Evolutionary conservation across 2,113 vertebrate species (phyloP).

Genomic region (Nothoprocta perdicaria): DNA sequence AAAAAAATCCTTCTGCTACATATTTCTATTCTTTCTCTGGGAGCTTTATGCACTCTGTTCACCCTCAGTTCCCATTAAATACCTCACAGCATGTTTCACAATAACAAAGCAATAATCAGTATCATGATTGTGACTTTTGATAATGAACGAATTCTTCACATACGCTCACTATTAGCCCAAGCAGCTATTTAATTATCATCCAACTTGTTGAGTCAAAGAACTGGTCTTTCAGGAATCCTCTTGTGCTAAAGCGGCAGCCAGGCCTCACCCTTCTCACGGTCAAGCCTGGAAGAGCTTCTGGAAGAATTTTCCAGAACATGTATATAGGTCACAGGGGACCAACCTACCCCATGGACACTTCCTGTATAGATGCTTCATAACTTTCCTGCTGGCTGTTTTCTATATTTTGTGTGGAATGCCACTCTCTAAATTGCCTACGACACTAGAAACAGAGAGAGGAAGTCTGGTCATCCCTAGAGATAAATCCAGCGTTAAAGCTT

Average conservation of each 20-base stretch:
- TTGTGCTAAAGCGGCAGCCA: background rate
- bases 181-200: conserved; percentile 30
- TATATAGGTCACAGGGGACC: background rate
- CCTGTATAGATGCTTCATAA: background rate
- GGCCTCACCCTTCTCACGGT: background rate
- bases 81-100: background rate
- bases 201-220: conserved; percentile 52
- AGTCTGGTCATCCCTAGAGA: background rate
- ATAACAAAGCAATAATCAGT: conserved; percentile 32
- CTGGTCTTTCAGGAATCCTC: conserved; percentile 58
- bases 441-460: background rate
- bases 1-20: background rate
- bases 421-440: background rate
- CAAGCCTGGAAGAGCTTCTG: background rate
- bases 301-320: background rate
- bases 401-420: background rate
- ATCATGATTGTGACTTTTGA: conserved; percentile 20
- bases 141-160: conserved; percentile 48
- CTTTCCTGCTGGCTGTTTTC: background rate
- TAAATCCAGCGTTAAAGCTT: background rate
- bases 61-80: conserved; percentile 38
- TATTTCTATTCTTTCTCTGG: background rate
- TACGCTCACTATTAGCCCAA: background rate
- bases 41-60: background rate
- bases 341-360: background rate